phyloP scores from a whole-genome alignment of 2,113 vertebrate species.

The Scophthalmus maximus region DNA sequence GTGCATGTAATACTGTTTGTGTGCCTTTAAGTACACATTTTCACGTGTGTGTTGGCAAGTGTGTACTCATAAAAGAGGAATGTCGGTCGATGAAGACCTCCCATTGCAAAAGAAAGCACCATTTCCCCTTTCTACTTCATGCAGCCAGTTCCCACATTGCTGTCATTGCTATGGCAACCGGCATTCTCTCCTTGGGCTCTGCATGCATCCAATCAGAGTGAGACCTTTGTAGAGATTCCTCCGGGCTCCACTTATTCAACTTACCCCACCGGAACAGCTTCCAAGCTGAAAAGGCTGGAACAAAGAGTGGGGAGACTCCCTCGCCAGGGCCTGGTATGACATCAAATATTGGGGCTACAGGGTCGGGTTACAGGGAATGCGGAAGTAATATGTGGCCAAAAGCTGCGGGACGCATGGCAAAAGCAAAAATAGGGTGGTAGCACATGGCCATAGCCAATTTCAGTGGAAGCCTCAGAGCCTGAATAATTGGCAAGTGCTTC shows the following conservation, averaged over 20 bases:
- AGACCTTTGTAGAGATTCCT: conserved; percentile 87
- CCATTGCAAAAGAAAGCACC: conserved; percentile 75
- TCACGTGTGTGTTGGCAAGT: conserved; percentile 34
- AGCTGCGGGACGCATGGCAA: conserved; percentile 46
- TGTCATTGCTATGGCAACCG: conserved; percentile 86
- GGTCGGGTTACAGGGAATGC: conserved; percentile 65
- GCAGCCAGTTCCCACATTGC: conserved; percentile 79
- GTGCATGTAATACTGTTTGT: conserved; percentile 41
- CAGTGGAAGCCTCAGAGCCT: conserved; percentile 73
- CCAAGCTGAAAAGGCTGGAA: conserved; percentile 74
- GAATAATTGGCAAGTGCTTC: conserved; percentile 75
- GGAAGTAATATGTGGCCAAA: conserved; percentile 63
- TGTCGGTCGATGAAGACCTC: conserved; percentile 70
- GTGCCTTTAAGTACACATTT: conserved; percentile 39
- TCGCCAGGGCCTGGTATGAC: conserved; percentile 59
- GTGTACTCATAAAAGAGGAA: conserved; percentile 58
- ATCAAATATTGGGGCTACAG: conserved; percentile 70
- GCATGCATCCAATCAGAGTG: conserved; percentile 84
- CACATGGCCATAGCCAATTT: conserved; percentile 74
- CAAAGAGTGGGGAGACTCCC: conserved; percentile 77
- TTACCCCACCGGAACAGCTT: conserved; percentile 81
- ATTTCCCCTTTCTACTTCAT: conserved; percentile 72
- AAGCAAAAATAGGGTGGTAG: conserved; percentile 67
- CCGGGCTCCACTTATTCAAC: conserved; percentile 84
- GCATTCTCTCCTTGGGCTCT: conserved; percentile 80